A percentile compares a stretch with the other conserved stretches of the same genome.
These are phyloP conservation scores for Dasyornis broadbenti DNA, from an alignment of 2,113 vertebrate species.

Conservation along the genomic window DNA sequence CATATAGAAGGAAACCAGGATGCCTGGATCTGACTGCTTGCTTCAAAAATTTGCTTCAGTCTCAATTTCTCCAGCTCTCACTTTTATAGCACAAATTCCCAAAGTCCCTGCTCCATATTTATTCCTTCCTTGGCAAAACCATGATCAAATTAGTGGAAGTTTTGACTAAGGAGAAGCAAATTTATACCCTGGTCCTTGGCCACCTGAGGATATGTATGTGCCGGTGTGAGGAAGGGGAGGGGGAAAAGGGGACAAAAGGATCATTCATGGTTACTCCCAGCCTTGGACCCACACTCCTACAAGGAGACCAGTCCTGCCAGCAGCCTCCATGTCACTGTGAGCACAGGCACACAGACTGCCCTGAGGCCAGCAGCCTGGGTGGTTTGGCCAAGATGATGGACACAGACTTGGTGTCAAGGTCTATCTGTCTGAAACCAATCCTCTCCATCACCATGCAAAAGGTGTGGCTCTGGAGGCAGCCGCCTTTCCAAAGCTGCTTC, in stretches of 20 bases:
- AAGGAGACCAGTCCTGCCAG: neutral
- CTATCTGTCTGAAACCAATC: neutral
- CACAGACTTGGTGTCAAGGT: neutral
- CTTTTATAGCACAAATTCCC: slow-evolving; percentile 24
- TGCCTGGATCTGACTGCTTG: neutral
- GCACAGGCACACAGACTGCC: neutral
- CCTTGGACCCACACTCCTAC: neutral
- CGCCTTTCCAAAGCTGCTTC: neutral
- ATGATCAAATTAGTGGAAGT: slow-evolving; percentile 47
- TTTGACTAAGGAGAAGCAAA: slow-evolving; percentile 38
- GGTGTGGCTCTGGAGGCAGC: neutral
- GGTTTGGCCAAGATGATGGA: neutral
- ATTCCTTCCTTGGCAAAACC: slow-evolving; percentile 38
- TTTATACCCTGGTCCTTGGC: slow-evolving; percentile 21
- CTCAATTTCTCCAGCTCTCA: neutral
- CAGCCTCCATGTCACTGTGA: neutral
- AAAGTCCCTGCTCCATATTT: slow-evolving; percentile 25
- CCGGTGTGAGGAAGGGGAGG: neutral
- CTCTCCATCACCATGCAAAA: neutral
- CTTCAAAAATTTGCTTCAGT: slow-evolving; percentile 6
- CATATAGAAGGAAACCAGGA: neutral
- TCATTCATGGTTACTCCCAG: slow-evolving; percentile 19
- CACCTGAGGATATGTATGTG: neutral
- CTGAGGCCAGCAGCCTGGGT: neutral
- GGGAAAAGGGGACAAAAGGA: neutral